Conservation (phyloP, 2,888 invertebrate species). For the Chrysopilus asiliformis region DNA sequence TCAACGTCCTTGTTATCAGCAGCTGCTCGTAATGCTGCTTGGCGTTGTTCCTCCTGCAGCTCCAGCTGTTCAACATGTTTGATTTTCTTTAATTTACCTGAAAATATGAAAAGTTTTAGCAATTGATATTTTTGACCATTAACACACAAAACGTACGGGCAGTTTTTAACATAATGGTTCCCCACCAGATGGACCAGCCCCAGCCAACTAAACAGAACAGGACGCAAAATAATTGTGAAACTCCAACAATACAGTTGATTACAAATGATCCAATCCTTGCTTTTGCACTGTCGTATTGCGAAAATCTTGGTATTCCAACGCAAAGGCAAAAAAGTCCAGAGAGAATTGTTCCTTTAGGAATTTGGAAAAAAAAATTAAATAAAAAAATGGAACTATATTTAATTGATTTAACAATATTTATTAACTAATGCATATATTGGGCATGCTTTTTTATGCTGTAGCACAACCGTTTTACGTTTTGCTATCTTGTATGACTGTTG, state of each 20-base stretch:
- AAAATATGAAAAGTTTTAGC: constrained; percentile 16
- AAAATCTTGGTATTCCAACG: constrained; percentile 77
- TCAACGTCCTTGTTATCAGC: constrained; percentile 4
- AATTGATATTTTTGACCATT: background rate
- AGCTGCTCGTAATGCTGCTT: constrained; percentile 13
- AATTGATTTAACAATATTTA: too few species aligned
- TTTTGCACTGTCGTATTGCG: constrained; percentile 62
- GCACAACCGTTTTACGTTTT: too few species aligned
- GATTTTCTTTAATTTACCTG: constrained; percentile 52
- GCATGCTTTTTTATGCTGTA: too few species aligned
- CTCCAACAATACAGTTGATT: constrained; percentile 73
- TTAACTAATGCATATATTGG: too few species aligned
- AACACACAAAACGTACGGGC: constrained; percentile 56
- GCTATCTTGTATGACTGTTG: too few species aligned
- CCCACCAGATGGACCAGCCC: constrained; percentile 99
- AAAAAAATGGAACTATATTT: too few species aligned
- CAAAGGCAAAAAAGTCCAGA: constrained; percentile 83
- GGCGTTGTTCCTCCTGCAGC: constrained; percentile 34
- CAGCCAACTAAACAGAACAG: constrained; percentile 90
- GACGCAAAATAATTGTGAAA: constrained; percentile 83
- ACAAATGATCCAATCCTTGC: constrained; percentile 68
- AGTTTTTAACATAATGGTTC: constrained; percentile 77
- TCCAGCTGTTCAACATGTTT: constrained; percentile 40
- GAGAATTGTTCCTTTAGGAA: constrained; percentile 61
- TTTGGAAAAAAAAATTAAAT: too few species aligned